Conservation (phyloP, 2,797 vertebrate genomes). For the Lates japonicus region DNA sequence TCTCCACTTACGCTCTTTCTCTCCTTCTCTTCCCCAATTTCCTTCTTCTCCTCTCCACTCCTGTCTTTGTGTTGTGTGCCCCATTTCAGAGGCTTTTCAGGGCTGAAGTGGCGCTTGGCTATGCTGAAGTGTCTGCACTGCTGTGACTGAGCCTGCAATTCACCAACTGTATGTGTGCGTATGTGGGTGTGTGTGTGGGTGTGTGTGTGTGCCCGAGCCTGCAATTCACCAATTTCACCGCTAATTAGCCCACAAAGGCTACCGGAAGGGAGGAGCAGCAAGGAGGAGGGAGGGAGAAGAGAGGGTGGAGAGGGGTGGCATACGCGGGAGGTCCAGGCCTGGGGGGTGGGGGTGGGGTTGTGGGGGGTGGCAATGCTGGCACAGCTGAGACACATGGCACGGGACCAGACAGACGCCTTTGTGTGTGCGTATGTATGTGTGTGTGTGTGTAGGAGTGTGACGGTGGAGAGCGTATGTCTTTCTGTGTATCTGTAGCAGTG, state of each 20-base stretch:
- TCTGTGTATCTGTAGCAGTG: slow-evolving; percentile 55
- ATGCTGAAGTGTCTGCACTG: slow-evolving; percentile 87
- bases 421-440: slow-evolving; percentile 46
- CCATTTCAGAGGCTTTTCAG: slow-evolving; percentile 86
- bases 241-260: slow-evolving; percentile 90
- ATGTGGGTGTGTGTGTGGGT: slow-evolving; percentile 23
- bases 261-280: slow-evolving; percentile 81
- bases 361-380: slow-evolving; percentile 75
- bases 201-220: slow-evolving; percentile 84
- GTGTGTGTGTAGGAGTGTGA: slow-evolving; percentile 35
- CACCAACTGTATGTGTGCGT: slow-evolving; percentile 70
- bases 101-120: slow-evolving; percentile 88
- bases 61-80: slow-evolving; percentile 78
- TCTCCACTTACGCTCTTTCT: slow-evolving; percentile 41
- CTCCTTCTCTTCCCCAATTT: slow-evolving; percentile 53
- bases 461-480: slow-evolving; percentile 46
- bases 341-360: slow-evolving; percentile 42
- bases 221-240: slow-evolving; percentile 90
- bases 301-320: slow-evolving; percentile 68
- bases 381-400: slow-evolving; percentile 86
- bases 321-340: slow-evolving; percentile 84
- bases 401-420: slow-evolving; percentile 75
- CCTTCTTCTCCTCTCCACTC: slow-evolving; percentile 71
- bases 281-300: slow-evolving; percentile 64
- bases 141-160: slow-evolving; percentile 87